A percentile compares a stretch with the other conserved stretches of the same genome.
phyloP scores from a whole-genome alignment of 2,797 vertebrate genomes.

The Gymnoscopelus microlampas region DNA sequence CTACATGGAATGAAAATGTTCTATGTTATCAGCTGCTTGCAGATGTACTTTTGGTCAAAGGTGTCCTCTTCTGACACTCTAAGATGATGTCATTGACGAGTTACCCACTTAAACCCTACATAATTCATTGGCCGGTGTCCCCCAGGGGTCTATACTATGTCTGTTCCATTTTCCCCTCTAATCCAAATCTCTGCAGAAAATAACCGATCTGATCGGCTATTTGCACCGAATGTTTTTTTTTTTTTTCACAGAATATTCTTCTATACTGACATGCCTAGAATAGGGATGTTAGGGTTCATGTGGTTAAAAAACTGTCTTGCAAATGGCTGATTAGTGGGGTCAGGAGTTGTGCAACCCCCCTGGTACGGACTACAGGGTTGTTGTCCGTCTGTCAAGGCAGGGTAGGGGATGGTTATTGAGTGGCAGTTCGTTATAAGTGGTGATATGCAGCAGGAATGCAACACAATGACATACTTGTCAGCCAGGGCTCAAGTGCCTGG shows the following conservation, averaged over 20 bases:
- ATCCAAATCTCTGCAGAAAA: too few species aligned
- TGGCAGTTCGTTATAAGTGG: conserved; percentile 54
- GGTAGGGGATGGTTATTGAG: conserved; percentile 55
- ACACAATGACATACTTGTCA: conserved; percentile 30
- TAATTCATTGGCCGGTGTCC: too few species aligned
- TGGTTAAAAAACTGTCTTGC: conserved; percentile 16
- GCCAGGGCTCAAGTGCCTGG: not conserved
- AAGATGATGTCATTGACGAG: conserved; percentile 23
- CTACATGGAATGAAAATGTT: conserved; percentile 28
- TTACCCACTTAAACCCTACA: too few species aligned
- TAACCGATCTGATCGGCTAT: too few species aligned
- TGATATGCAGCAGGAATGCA: conserved; percentile 59
- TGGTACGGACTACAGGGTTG: conserved; percentile 21
- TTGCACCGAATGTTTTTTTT: too few species aligned
- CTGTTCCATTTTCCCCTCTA: too few species aligned
- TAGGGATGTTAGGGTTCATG: not conserved
- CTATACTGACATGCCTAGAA: too few species aligned
- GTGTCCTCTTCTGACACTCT: conserved; percentile 12
- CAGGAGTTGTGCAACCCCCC: conserved; percentile 46
- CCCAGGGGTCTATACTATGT: too few species aligned
- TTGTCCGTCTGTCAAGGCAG: conserved; percentile 49
- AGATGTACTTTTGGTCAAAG: conserved; percentile 8
- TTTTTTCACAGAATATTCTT: too few species aligned
- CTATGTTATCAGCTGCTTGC: not conserved
- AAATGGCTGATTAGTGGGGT: conserved; percentile 49